Evolutionary conservation across 2,113 vertebrate genomes (phyloP).

Genomic region (Ptychochromis oligacanthus): DNA sequence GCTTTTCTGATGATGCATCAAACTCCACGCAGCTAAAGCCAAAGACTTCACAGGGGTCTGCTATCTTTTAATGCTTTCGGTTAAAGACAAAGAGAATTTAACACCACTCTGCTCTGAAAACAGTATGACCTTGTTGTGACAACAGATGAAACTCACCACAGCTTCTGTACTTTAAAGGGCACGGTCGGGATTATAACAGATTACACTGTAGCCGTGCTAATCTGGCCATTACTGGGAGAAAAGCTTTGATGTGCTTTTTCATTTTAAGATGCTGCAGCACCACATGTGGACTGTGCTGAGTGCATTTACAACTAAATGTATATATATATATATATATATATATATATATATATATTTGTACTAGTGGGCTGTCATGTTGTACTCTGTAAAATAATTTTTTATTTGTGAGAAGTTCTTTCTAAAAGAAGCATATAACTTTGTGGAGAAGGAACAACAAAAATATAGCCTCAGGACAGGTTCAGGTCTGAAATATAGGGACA

Average conservation of each 20-base stretch:
- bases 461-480: background rate
- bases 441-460: background rate
- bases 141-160: background rate
- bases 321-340: too few relatives aligned
- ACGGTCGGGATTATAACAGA: background rate
- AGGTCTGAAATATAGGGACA: background rate
- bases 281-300: background rate
- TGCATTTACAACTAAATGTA: background rate
- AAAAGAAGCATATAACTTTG: background rate
- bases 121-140: background rate
- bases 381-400: background rate
- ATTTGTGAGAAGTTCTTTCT: background rate
- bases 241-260: background rate
- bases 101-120: background rate
- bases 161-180: background rate
- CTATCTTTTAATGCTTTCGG: background rate
- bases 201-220: background rate
- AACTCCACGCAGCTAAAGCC: background rate
- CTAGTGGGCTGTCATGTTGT: background rate
- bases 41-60: background rate
- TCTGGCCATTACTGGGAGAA: background rate
- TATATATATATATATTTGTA: background rate
- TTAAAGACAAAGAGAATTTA: background rate
- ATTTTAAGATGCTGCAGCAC: background rate
- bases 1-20: background rate